phyloP scores from a whole-genome alignment of 2,797 vertebrate species.

The Pseudomugil gertrudae region DNA sequence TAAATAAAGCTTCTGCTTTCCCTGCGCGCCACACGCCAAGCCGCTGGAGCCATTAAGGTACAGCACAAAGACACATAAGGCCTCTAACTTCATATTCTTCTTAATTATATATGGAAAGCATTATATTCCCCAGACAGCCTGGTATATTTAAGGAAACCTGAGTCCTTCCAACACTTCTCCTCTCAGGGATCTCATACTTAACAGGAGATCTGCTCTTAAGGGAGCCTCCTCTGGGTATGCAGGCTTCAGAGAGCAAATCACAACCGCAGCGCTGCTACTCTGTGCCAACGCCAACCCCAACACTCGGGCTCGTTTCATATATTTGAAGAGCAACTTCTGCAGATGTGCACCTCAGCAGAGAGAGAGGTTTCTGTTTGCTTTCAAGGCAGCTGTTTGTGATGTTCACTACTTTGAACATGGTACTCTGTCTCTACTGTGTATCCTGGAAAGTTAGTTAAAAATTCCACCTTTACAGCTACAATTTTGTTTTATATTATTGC shows the following conservation, averaged over 20 bases:
- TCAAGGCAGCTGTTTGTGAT: conserved; percentile 14
- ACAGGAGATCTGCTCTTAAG: conserved; percentile 78
- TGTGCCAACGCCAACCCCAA: conserved; percentile 38
- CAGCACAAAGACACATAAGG: conserved; percentile 65
- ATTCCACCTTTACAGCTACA: background rate
- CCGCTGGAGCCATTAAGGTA: conserved; percentile 63
- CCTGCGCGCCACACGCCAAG: background rate
- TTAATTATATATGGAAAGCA: conserved; percentile 82
- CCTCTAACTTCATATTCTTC: conserved; percentile 64
- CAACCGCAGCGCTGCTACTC: conserved; percentile 10
- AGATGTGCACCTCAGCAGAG: conserved; percentile 39
- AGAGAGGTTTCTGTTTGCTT: conserved; percentile 12
- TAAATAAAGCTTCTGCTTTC: conserved; percentile 52
- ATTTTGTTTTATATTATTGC: background rate
- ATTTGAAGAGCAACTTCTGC: conserved; percentile 54
- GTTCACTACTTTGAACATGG: conserved; percentile 1
- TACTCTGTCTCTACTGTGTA: background rate
- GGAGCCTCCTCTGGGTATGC: conserved; percentile 72
- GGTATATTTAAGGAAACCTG: conserved; percentile 79
- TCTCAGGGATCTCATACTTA: conserved; percentile 80
- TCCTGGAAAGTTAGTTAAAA: background rate
- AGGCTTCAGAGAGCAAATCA: conserved; percentile 65
- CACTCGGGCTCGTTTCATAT: conserved; percentile 58
- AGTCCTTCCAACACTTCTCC: conserved; percentile 76
- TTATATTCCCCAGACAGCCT: conserved; percentile 74